Evolutionary conservation across 2,888 invertebrate genomes (phyloP), one percentile per base, ranked within the genome.

Genomic region (Philereme transversata): DNA sequence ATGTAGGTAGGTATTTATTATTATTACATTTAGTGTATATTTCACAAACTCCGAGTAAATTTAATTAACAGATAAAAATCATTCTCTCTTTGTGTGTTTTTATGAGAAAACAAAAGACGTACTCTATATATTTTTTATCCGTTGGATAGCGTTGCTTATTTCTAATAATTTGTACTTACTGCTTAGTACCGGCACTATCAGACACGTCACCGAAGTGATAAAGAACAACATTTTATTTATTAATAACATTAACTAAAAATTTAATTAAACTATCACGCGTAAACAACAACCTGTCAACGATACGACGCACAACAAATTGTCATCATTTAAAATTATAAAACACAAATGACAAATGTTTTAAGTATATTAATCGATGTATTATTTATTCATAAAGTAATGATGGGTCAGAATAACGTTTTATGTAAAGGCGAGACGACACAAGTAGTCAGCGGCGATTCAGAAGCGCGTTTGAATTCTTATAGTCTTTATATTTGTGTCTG

Each of bases 121-220:
- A 22, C 22, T 3, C 22, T 22, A 22, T 3, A 22, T 22, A 22
- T 22, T 22, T 22, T 22, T 22, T 22, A 22, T 22, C 22, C 22
- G 22, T 22, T 22, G 22, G 22, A 22, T 22, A 22, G 22, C 22
- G 22, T 22, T 22, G 3, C 22, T 22, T 22, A 47, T 5, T 47
- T 47, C 5, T 46, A 46, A 4, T 0, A 46, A 4, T 7, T 33
- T 38, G 36, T 62, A 82, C 82, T 82, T 77, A 82, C 82, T 67
- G 59, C 76, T 68, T 61, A 71, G 70, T 47, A 72, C 69, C 51
- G 73, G 72, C 48, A 74, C 72, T 50, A 78, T 64, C 22, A 78
- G 38, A 55, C 70, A 56, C 65, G 69, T 61, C 66, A 73, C 71
- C 36, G 51, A 60, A 65, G 71, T 53, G 49, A 71, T 52, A 58